Evolutionary conservation across 2,888 invertebrate genomes (phyloP).

Genomic region (Ophion obscuratus): DNA sequence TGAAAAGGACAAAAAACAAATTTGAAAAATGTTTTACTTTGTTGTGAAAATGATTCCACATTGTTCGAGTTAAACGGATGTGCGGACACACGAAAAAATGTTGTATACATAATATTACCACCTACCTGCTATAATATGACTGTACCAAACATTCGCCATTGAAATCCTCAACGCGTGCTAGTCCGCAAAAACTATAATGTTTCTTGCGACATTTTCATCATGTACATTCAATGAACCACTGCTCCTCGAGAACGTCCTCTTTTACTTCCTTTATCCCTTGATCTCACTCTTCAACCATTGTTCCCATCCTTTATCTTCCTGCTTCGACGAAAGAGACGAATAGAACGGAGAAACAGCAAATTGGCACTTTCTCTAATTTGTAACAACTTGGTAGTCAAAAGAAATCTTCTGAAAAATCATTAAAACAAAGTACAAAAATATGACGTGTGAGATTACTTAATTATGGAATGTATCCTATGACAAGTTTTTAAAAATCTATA

Average conservation of each 20-base stretch:
- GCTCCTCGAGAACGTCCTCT: constrained; percentile 13
- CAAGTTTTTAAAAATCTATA: too few species aligned
- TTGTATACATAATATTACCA: constrained; percentile 10
- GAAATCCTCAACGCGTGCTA: constrained; percentile 61
- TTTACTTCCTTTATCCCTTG: background rate
- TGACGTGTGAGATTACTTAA: too few species aligned
- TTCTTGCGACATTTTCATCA: constrained; percentile 60
- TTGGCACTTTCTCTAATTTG: background rate
- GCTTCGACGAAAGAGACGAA: background rate
- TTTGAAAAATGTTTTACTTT: background rate
- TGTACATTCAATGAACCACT: constrained; percentile 62
- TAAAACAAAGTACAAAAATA: too few species aligned
- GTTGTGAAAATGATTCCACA: background rate
- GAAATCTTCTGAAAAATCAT: too few species aligned
- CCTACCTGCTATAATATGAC: background rate
- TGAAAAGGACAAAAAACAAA: background rate
- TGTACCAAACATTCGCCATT: constrained; percentile 58
- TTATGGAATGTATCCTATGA: too few species aligned
- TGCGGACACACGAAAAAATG: background rate
- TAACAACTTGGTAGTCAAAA: background rate
- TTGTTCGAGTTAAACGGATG: background rate
- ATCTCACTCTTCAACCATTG: background rate
- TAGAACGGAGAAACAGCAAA: background rate
- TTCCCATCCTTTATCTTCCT: background rate
- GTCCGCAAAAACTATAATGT: constrained; percentile 55